phyloP scores from a whole-genome alignment of 53 echinoderm and acorn worm species.

The Holothuria leucospilota region DNA sequence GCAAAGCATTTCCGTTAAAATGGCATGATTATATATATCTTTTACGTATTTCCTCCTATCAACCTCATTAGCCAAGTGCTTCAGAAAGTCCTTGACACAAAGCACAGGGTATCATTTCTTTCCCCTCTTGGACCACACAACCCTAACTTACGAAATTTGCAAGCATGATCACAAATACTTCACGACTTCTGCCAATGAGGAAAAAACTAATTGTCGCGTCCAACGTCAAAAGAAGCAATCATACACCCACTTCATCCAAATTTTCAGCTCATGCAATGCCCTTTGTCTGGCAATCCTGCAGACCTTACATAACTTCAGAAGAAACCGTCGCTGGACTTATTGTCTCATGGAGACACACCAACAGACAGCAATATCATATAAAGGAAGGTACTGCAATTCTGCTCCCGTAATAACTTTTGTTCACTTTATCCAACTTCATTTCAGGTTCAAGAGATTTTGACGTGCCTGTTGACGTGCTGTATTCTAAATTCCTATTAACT shows the following conservation, averaged over 20 bases:
- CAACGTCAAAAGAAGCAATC: neutral
- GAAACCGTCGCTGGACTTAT: conserved; percentile 16
- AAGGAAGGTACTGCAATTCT: conserved; percentile 14
- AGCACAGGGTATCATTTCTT: neutral
- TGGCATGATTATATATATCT: no score
- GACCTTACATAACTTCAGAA: conserved; percentile 4
- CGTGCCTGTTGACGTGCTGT: no score
- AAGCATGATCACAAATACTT: neutral
- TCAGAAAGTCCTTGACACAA: neutral
- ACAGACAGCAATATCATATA: conserved; percentile 20
- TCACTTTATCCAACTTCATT: no score
- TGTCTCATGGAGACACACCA: conserved; percentile 19
- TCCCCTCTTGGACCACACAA: no score
- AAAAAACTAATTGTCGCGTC: neutral
- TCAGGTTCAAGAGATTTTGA: no score
- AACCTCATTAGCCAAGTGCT: conserved; percentile 1
- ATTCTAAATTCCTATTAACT: no score
- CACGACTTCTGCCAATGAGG: neutral
- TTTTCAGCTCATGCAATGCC: conserved; percentile 7
- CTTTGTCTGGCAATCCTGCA: conserved; percentile 5
- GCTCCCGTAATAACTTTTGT: no score
- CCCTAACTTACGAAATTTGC: no score
- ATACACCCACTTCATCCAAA: neutral
- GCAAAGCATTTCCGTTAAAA: neutral
- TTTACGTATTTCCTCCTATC: conserved; percentile 26